Conservation (phyloP, 2,888 invertebrate species). For the Drosophila neotestacea region DNA sequence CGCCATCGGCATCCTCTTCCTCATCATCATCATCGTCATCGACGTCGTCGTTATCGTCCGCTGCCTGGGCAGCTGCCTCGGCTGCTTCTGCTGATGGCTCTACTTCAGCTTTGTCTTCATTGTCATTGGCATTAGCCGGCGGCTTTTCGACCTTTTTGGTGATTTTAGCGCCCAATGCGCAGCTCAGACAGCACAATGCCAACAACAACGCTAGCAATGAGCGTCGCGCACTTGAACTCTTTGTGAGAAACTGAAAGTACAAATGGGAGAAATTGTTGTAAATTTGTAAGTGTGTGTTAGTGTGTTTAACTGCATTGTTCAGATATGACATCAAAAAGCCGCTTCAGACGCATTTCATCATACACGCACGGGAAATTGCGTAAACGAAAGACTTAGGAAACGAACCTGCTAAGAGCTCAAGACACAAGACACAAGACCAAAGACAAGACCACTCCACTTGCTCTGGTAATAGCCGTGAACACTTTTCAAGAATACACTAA, state of each 20-base stretch:
- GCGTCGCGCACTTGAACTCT: constrained; percentile 66
- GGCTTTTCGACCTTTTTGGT: constrained; percentile 56
- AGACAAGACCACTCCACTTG: constrained; percentile 23
- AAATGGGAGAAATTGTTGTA: constrained; percentile 56
- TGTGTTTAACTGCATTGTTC: constrained; percentile 54
- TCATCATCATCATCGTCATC: constrained; percentile 44
- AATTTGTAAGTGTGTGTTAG: constrained; percentile 11
- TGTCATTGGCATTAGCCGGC: constrained; percentile 39
- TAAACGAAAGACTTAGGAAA: constrained; percentile 74
- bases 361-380: constrained; percentile 63
- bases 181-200: constrained; percentile 65
- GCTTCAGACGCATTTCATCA: constrained; percentile 64
- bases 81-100: constrained; percentile 28
- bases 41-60: constrained; percentile 36
- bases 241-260: constrained; percentile 77
- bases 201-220: constrained; percentile 62
- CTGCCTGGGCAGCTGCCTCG: constrained; percentile 29
- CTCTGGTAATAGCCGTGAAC: constrained; percentile 21
- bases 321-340: constrained; percentile 47
- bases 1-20: constrained; percentile 41
- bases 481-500: constrained; percentile 63
- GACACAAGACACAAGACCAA: background rate
- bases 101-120: constrained; percentile 47
- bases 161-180: constrained; percentile 69
- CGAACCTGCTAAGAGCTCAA: constrained; percentile 54